A percentile compares a stretch with the other conserved stretches of the same genome.
These are phyloP conservation scores for Bostrychus sinensis DNA, from an alignment of 2,113 vertebrate genomes.

Conservation along the genomic window DNA sequence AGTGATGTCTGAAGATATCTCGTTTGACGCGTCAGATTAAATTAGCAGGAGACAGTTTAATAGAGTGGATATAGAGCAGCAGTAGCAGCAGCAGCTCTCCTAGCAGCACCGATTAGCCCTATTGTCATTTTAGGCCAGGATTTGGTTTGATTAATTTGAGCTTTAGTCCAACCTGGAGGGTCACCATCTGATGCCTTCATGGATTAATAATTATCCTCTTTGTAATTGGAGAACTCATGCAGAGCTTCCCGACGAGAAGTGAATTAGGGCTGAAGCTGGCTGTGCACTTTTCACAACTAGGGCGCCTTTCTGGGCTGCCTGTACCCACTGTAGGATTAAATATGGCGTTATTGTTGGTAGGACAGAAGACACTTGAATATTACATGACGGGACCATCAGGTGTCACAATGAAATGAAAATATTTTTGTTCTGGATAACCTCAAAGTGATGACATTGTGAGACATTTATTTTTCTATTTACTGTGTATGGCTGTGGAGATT, in stretches of 20 bases:
- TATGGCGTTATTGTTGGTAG: no score
- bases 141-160: conserved; percentile 53
- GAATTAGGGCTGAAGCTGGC: conserved; percentile 8
- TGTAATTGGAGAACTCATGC: conserved; percentile 15
- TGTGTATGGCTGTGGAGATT: no score
- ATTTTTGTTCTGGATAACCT: no score
- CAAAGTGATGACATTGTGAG: no score
- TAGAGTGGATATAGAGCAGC: conserved; percentile 28
- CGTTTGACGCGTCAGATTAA: conserved; percentile 50
- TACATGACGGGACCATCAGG: no score
- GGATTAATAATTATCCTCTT: conserved; percentile 23
- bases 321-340: neutral
- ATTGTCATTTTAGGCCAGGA: conserved; percentile 40
- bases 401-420: no score
- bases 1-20: conserved; percentile 46
- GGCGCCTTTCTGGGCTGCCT: neutral
- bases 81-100: conserved; percentile 32
- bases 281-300: neutral
- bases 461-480: no score
- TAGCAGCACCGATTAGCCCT: conserved; percentile 55
- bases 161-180: conserved; percentile 47
- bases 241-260: conserved; percentile 1
- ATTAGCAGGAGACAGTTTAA: conserved; percentile 48
- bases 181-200: conserved; percentile 22
- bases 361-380: no score